Base-by-base conservation (phyloP, 1,140 invertebrate species). In the Lepidurus packardi region DNA sequence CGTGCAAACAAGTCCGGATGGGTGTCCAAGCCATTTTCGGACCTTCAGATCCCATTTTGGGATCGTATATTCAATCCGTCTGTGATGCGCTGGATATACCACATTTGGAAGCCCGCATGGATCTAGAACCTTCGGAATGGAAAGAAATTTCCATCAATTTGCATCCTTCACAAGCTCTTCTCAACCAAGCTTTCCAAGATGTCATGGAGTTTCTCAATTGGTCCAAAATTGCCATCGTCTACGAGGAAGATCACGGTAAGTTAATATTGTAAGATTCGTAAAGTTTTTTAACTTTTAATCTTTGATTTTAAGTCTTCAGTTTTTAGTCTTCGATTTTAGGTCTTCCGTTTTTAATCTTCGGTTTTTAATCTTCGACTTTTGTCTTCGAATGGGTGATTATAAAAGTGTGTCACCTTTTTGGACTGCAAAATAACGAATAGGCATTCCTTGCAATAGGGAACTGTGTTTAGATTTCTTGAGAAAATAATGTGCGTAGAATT, bases 81-180 rank as follows among this genome's bases (percentile, higher is more conserved):
- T 91, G 90, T 83, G 89, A 90, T 84, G 89, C 90, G 47, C 83
- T 92, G 80, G 90, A 91, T 84, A 90, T 92, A 81, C 91, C 91
- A 73, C 90, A 92, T 84, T 84, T 92, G 80, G 90, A 92, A 34
- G 78, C 78, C 43, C 73, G 80, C 10, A 47, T 79, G 73, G 78
- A 80, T 79, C 44, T 79, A 53, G 76, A 80, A 42, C 43, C 75
- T 75, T 41, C 41, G 41, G 76, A 80, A 9, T 47, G 74, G 11
- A 85, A 85, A 78, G 86, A 87, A 80, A 87, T 84, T 81, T 86
- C 86, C 8, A 86, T 88, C 78, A 88, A 86, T 82, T 81, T 88
- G 10, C 85, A 87, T 82, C 87, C 87, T 7, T 83, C 85, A 78
- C 84, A 87, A 75, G 82, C 84, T 74, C 81, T 84, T 11, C 81